Base-by-base conservation (phyloP, 2,888 invertebrate species). In the Dolomedes plantarius region DNA sequence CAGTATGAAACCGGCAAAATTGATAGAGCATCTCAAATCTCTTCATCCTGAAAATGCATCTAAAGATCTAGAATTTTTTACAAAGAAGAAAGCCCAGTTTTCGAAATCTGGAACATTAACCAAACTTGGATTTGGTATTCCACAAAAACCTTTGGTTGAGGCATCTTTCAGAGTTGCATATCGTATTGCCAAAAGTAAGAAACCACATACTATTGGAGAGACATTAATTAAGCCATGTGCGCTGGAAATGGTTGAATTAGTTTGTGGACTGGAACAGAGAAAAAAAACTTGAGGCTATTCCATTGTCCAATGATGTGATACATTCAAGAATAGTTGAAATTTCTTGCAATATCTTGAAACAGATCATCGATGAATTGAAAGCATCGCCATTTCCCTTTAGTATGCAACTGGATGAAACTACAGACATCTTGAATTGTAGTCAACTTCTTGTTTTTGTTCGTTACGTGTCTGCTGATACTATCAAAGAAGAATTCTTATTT, bases 401-500 rank as follows among this genome's bases (percentile, higher is more conserved):
- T 73, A 73, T 73, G 73, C 73, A 64, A 68, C 28, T 69, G 19
- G 64, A 92, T 91, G 76, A 92, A 92, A 36, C 93, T 92, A 88
- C 93, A 93, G 41, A 65, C 39, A 65, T 65, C 29, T 65, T 27
- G 31, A 56, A 73, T 73, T 32, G 31, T 73, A n/a, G 36, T 50
- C 46, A 73, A 39, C 56, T 75, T 41, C 41, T 76, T 64, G 36
- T 39, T 76, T 76, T 76, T 65, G 64, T 76, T 65, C 39, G 41
- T 32, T 76, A 76, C 46, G 67, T 65, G 75, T 32, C 32, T 65
- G 64, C 65, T 65, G 41, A 76, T 41, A 31, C 39, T 62, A 65
- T 76, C 75, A 76, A 65, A 65, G 64, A 74, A 74, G 75, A 76
- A 76, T 76, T 76, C 41, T 41, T 65, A 41, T 76, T 65, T 67